phyloP scores from a whole-genome alignment of 2,888 invertebrate genomes.

The Ophraella communa region DNA sequence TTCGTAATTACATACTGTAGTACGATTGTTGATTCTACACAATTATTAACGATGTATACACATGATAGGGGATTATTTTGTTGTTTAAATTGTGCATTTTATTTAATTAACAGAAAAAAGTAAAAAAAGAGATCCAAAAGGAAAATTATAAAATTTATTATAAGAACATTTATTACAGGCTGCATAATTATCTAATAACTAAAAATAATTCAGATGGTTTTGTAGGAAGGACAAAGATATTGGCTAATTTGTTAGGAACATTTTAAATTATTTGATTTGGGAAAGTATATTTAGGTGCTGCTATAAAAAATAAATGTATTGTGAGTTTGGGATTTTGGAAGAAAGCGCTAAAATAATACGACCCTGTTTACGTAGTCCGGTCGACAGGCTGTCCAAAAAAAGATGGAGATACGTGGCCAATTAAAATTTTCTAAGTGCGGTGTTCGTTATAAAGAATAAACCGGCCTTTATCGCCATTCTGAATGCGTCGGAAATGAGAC shows the following conservation, averaged over 20 bases:
- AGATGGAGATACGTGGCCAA: conserved; percentile 57
- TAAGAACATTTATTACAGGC: too few species aligned
- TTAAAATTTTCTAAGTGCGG: conserved; percentile 61
- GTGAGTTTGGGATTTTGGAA: not conserved
- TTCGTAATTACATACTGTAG: not conserved
- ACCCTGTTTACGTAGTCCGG: conserved; percentile 21
- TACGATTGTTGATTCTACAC: not conserved
- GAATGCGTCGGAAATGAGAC: conserved; percentile 61
- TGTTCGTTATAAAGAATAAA: conserved; percentile 57
- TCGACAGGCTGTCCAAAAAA: conserved; percentile 52
- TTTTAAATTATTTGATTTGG: too few species aligned
- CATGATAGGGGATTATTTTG: not conserved
- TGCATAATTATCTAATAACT: too few species aligned
- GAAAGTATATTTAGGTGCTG: too few species aligned
- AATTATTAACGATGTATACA: not conserved
- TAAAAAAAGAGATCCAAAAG: too few species aligned
- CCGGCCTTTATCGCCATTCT: conserved; percentile 60
- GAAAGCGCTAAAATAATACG: conserved; percentile 1
- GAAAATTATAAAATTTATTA: too few species aligned
- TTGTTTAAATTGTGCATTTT: not conserved
- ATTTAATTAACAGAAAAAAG: too few species aligned
- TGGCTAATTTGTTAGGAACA: too few species aligned
- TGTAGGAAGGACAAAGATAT: too few species aligned
- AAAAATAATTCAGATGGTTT: too few species aligned
- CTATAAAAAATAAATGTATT: too few species aligned